Conservation (phyloP, 2,797 vertebrate genomes). For the Manis crassicaudata region DNA sequence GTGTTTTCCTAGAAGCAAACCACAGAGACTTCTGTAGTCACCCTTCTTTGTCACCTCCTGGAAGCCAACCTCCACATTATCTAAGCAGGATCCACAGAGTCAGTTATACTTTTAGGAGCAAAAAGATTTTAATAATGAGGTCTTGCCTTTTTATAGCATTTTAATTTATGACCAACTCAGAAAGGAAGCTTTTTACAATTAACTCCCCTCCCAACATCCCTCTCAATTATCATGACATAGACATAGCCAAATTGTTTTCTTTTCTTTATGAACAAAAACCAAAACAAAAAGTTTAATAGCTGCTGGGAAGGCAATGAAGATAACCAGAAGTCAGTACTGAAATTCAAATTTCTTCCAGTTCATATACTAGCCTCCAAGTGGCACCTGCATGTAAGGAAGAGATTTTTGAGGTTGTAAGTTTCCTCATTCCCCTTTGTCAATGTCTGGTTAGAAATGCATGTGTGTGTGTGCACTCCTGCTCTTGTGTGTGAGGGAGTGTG, state of each 20-base stretch:
- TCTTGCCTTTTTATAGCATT: not conserved
- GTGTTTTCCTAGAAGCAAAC: not conserved
- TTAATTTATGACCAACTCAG: not conserved
- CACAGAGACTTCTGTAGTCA: not conserved
- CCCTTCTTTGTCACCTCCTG: not conserved
- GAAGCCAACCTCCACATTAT: not conserved
- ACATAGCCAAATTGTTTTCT: not conserved
- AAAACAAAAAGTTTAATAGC: not conserved
- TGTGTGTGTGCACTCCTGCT: not conserved
- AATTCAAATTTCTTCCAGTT: not conserved
- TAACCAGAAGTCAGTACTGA: not conserved
- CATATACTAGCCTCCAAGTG: not conserved
- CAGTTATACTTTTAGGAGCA: not conserved
- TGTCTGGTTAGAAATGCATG: not conserved
- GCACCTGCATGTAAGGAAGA: not conserved
- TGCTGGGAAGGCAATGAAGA: not conserved
- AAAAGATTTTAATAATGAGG: not conserved
- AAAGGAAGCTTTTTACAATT: constrained; percentile 23
- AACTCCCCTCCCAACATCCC: not conserved
- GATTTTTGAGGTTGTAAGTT: not conserved
- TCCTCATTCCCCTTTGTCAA: not conserved
- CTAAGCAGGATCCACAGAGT: not conserved
- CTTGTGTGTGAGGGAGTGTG: too few relatives aligned
- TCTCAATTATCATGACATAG: not conserved
- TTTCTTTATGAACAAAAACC: not conserved